Conservation (phyloP, 2,113 vertebrate genomes). For the Dryoscopus gambensis region DNA sequence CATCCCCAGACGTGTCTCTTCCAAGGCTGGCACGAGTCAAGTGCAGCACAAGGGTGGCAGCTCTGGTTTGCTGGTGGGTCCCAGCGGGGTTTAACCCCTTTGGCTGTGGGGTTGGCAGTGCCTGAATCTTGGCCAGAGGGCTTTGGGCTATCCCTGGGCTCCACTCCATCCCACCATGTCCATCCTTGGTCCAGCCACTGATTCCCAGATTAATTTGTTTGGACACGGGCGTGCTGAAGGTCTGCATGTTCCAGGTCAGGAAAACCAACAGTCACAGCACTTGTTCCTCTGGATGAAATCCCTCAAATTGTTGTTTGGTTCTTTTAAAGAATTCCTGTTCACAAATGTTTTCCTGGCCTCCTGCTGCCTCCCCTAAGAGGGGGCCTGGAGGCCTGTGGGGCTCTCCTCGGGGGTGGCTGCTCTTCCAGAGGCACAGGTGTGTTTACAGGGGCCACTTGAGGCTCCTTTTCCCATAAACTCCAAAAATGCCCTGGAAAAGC, state of each 20-base stretch:
- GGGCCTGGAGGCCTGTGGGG: no score
- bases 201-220: not conserved
- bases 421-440: not conserved
- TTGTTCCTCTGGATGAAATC: not conserved
- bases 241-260: not conserved
- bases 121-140: rapidly evolving
- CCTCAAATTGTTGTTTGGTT: not conserved
- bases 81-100: not conserved
- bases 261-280: not conserved
- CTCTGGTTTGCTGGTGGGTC: not conserved
- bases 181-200: not conserved
- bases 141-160: not conserved
- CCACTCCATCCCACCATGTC: not conserved
- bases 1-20: not conserved
- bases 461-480: not conserved
- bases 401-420: not conserved
- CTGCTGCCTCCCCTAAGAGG: not conserved
- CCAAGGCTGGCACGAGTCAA: not conserved
- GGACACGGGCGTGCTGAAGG: not conserved
- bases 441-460: not conserved
- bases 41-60: rapidly evolving
- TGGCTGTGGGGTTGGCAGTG: rapidly evolving
- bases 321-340: not conserved
- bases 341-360: not conserved
- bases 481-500: not conserved